Evolutionary conservation across 2,888 invertebrate species (phyloP).

Genomic region (Caenorhabditis macrosperma): DNA sequence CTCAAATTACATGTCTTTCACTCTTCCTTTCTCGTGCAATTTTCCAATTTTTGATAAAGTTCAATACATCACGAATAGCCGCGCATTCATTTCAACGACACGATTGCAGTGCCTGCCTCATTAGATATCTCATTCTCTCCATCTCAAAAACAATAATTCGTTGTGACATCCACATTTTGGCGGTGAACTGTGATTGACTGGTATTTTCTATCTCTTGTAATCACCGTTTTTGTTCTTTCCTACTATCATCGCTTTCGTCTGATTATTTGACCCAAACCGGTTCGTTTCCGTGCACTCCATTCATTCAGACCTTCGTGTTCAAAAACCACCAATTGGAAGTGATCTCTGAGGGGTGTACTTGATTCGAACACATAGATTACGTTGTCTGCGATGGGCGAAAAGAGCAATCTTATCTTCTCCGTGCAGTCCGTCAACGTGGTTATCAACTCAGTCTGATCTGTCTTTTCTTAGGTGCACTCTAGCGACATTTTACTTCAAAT

Average conservation of each 20-base stretch:
- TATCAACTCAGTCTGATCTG: background rate
- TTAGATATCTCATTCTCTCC: slow-evolving; percentile 16
- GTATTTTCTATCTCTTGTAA: background rate
- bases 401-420: slow-evolving; percentile 10
- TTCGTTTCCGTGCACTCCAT: slow-evolving; percentile 34
- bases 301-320: slow-evolving; percentile 1
- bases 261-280: slow-evolving; percentile 22
- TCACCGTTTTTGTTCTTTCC: background rate
- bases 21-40: background rate
- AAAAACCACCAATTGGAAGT: slow-evolving; percentile 17
- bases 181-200: slow-evolving; percentile 1
- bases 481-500: background rate
- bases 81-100: too few species aligned
- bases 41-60: background rate
- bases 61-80: too few species aligned
- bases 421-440: background rate
- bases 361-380: slow-evolving; percentile 22
- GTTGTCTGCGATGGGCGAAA: slow-evolving; percentile 13
- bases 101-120: too few species aligned
- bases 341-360: background rate
- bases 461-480: background rate
- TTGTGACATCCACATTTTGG: slow-evolving; percentile 17
- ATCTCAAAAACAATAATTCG: slow-evolving; percentile 21
- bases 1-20: slow-evolving; percentile 4
- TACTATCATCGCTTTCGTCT: slow-evolving; percentile 9